These are phyloP conservation scores for Ifrita kowaldi DNA, from an alignment of 2,113 vertebrate genomes.

Conservation along the genomic window DNA sequence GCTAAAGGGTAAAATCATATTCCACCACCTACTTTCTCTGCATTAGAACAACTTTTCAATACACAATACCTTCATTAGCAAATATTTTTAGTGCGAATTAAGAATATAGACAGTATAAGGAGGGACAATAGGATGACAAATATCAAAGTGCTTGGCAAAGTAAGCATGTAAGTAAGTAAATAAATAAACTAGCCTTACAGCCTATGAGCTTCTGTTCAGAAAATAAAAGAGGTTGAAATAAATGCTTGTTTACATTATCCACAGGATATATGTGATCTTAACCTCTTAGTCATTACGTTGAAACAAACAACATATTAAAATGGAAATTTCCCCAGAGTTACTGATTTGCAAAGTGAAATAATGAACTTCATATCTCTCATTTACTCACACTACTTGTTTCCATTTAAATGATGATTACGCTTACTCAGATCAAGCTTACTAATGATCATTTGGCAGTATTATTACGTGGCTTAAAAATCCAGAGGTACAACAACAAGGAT, in stretches of 20 bases:
- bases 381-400: slow-evolving; percentile 14
- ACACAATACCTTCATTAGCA: neutral
- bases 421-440: neutral
- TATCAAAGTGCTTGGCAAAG: neutral
- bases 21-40: neutral
- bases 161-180: neutral
- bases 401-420: slow-evolving; percentile 24
- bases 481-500: neutral
- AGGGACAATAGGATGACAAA: neutral
- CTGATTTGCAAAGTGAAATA: slow-evolving; percentile 50
- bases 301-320: slow-evolving; percentile 35
- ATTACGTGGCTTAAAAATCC: neutral
- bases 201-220: neutral
- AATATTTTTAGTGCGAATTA: neutral
- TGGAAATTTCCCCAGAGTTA: slow-evolving; percentile 21
- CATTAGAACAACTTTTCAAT: neutral
- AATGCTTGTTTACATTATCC: slow-evolving; percentile 12
- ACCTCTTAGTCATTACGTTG: neutral
- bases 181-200: neutral
- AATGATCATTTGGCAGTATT: neutral
- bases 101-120: neutral
- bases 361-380: neutral
- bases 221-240: slow-evolving; percentile 15
- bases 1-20: neutral
- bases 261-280: slow-evolving; percentile 3